Conservation (phyloP, 2,113 vertebrate genomes). For the Chaenocephalus aceratus region DNA sequence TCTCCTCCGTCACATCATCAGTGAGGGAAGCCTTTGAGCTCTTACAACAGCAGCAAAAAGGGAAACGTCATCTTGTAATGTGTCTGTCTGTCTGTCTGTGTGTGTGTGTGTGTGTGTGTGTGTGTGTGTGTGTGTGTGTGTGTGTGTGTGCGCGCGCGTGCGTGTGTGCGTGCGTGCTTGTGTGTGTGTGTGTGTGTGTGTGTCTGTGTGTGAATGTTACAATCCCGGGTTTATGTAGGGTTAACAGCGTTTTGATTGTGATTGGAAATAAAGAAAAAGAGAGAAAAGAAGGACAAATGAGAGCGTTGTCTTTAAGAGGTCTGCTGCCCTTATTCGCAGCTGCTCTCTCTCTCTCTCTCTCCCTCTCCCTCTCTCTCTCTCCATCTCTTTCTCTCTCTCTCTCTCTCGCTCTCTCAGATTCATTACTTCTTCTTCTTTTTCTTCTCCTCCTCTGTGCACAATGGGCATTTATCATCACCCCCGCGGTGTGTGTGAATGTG, state of each 20-base stretch:
- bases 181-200: too few species aligned
- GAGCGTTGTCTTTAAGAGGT: constrained; percentile 94
- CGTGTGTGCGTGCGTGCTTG: constrained; percentile 19
- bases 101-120: constrained; percentile 27
- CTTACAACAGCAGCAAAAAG: constrained; percentile 18
- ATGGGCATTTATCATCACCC: constrained; percentile 95
- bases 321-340: constrained; percentile 88
- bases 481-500: constrained; percentile 72
- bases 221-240: constrained; percentile 13
- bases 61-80: constrained; percentile 40
- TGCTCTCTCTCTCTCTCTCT: constrained; percentile 81
- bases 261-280: constrained; percentile 45
- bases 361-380: constrained; percentile 82
- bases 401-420: constrained; percentile 85
- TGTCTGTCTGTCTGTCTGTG: constrained; percentile 13
- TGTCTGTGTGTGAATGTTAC: constrained; percentile 5
- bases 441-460: constrained; percentile 81
- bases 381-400: constrained; percentile 67
- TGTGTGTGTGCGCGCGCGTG: not conserved
- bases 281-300: constrained; percentile 51
- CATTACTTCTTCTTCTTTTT: constrained; percentile 86
- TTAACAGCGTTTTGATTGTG: constrained; percentile 73
- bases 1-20: constrained; percentile 34
- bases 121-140: constrained; percentile 20
- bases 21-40: constrained; percentile 42